These are phyloP conservation scores for Pteropus rufus DNA, from an alignment of 2,797 vertebrate species.

Conservation along the genomic window DNA sequence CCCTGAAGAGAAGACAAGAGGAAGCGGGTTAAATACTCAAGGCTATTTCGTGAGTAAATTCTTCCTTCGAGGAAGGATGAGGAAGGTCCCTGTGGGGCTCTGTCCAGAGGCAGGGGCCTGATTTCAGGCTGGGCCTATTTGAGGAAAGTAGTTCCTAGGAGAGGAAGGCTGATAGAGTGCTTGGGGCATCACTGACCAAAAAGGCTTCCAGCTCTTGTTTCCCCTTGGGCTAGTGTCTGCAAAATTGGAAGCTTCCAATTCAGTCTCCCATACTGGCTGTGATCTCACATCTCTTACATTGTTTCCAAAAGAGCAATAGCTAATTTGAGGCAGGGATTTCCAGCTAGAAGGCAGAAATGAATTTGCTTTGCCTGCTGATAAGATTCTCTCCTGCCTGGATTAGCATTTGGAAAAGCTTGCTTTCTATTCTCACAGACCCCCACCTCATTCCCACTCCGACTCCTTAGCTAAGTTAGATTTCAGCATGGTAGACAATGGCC, in stretches of 20 bases:
- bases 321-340: background rate
- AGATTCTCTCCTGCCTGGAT: background rate
- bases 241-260: background rate
- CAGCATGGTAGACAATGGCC: background rate
- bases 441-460: background rate
- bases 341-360: constrained; percentile 18
- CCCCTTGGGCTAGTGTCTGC: background rate
- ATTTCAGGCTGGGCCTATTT: constrained; percentile 41
- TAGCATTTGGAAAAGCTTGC: background rate
- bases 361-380: background rate
- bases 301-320: background rate
- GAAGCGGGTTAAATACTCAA: constrained; percentile 35
- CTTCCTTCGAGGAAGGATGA: constrained; percentile 53
- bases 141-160: constrained; percentile 32
- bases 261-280: background rate
- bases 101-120: background rate
- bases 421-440: background rate
- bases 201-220: constrained; percentile 22
- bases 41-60: constrained; percentile 56
- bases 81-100: constrained; percentile 16
- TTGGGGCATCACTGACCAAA: constrained; percentile 24
- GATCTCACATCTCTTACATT: background rate
- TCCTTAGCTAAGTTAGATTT: background rate
- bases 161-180: constrained; percentile 16
- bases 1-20: constrained; percentile 50